A percentile compares a stretch with the other conserved stretches of the same genome.
phyloP scores from a whole-genome alignment of 2,113 vertebrate species.

The Plotosus lineatus region DNA sequence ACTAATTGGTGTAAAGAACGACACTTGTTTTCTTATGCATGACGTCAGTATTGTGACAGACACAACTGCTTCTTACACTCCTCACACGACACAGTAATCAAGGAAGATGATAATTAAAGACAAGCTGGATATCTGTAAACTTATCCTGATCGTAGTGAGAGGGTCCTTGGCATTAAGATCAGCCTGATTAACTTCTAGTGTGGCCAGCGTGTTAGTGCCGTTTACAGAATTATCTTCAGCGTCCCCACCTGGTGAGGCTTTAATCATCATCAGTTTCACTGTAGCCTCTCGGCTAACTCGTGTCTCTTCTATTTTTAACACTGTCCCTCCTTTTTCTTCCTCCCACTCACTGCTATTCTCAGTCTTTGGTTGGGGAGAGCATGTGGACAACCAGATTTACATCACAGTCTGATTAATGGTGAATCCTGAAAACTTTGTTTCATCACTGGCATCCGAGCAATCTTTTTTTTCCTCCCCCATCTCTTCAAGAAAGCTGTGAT shows the following conservation, averaged over 20 bases:
- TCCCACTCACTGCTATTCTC: slow-evolving; percentile 32
- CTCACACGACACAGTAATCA: neutral
- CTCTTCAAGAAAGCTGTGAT: neutral
- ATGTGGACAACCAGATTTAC: slow-evolving; percentile 22
- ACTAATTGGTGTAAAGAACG: neutral
- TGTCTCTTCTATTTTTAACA: slow-evolving; percentile 47
- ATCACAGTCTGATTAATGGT: slow-evolving; percentile 23
- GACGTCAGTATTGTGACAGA: neutral
- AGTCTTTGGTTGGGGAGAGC: slow-evolving; percentile 9
- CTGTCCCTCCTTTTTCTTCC: slow-evolving; percentile 27
- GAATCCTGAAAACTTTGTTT: neutral
- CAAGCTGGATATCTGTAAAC: neutral
- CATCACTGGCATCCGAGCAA: neutral
- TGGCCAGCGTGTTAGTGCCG: slow-evolving; percentile 5
- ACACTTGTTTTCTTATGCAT: neutral
- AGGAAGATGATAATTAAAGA: neutral
- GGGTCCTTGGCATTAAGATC: slow-evolving; percentile 1
- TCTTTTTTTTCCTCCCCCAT: neutral
- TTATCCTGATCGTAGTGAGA: neutral
- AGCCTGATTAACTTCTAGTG: slow-evolving; percentile 8
- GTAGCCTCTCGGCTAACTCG: slow-evolving; percentile 25
- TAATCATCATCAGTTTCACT: slow-evolving; percentile 39
- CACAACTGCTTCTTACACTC: neutral
- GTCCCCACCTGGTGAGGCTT: slow-evolving; percentile 30
- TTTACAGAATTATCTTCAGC: slow-evolving; percentile 16